These are phyloP conservation scores for Tiliqua scincoides DNA, from an alignment of 2,113 vertebrate species.

Conservation along the genomic window DNA sequence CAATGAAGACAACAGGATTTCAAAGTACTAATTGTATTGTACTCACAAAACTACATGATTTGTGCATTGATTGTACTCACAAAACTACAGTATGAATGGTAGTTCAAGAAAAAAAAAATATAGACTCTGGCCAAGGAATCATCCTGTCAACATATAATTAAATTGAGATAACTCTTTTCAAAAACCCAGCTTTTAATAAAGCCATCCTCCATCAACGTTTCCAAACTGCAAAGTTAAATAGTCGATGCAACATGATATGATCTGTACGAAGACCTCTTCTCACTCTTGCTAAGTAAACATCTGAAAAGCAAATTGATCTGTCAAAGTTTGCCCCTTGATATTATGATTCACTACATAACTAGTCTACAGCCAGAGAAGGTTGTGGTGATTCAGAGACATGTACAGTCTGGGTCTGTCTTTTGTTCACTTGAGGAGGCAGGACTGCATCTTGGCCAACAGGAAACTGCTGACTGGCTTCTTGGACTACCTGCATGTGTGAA, in stretches of 20 bases:
- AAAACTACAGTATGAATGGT: background rate
- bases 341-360: constrained; percentile 75
- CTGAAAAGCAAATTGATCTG: constrained; percentile 46
- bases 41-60: background rate
- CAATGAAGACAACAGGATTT: background rate
- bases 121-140: background rate
- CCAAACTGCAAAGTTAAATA: constrained; percentile 26
- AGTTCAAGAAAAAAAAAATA: background rate
- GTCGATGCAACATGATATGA: background rate
- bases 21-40: background rate
- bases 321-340: constrained; percentile 79
- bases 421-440: constrained; percentile 66
- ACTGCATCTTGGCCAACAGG: constrained; percentile 65
- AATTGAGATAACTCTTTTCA: constrained; percentile 17
- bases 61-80: background rate
- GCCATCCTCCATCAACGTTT: constrained; percentile 23
- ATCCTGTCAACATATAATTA: background rate
- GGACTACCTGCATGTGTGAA: constrained; percentile 75
- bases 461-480: constrained; percentile 68
- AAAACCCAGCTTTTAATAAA: constrained; percentile 29
- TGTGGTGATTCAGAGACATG: constrained; percentile 70
- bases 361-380: constrained; percentile 76
- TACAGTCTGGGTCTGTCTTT: constrained; percentile 73
- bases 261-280: constrained; percentile 30
- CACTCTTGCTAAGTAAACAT: constrained; percentile 71